Evolutionary conservation across 2,888 invertebrate genomes (phyloP).

Genomic region (Agriotes lineatus): DNA sequence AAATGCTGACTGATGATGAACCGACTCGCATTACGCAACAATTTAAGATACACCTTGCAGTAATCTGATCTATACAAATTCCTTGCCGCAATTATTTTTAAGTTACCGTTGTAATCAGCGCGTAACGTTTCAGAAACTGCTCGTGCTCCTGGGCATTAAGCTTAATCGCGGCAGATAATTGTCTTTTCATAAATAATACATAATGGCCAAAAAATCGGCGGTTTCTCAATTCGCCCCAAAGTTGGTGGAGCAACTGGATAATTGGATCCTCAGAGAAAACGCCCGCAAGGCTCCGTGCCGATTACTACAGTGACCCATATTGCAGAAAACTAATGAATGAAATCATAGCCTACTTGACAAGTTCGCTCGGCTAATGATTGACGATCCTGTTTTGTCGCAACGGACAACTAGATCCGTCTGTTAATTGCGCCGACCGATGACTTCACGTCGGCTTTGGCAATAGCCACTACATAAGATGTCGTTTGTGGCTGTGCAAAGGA

Average conservation of each 20-base stretch:
- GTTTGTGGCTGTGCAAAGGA: too few species aligned
- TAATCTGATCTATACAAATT: constrained; percentile 1
- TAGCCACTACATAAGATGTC: too few species aligned
- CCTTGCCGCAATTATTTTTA: constrained; percentile 9
- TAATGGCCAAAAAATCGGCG: background rate
- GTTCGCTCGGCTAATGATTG: constrained; percentile 12
- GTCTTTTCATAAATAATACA: background rate
- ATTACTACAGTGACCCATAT: constrained; percentile 23
- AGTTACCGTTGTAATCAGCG: constrained; percentile 28
- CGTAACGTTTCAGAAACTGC: constrained; percentile 20
- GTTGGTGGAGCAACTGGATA: too few species aligned
- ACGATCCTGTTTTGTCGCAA: constrained; percentile 25
- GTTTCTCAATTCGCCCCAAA: too few species aligned
- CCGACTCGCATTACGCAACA: constrained; percentile 7
- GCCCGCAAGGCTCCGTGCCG: background rate
- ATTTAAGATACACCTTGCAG: constrained; percentile 8
- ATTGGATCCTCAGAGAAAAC: too few species aligned
- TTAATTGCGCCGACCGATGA: background rate
- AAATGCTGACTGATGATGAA: background rate
- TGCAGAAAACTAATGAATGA: constrained; percentile 19
- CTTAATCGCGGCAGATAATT: background rate
- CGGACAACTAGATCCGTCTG: constrained; percentile 14
- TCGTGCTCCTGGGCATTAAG: background rate
- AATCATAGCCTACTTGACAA: constrained; percentile 21
- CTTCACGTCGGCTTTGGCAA: background rate